Evolutionary conservation across 1,140 invertebrate species (phyloP).

Genomic region (Meloidogyne floridensis): DNA sequence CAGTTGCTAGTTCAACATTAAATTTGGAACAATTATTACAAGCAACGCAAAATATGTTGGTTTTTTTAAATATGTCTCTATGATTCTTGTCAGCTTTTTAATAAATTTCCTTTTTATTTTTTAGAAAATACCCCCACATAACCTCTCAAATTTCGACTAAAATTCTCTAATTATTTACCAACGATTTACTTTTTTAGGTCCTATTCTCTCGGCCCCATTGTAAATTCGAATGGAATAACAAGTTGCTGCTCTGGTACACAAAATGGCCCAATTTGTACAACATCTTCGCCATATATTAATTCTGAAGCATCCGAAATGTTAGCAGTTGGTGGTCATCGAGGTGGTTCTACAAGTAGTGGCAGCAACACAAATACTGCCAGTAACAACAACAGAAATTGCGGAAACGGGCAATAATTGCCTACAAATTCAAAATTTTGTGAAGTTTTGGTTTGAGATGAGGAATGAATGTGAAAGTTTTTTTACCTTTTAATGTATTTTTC

Average conservation of each 20-base stretch:
- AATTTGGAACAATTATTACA: constrained; percentile 27
- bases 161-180: background rate
- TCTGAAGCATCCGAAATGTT: constrained; percentile 23
- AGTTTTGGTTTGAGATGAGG: background rate
- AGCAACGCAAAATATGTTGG: constrained; percentile 29
- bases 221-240: constrained; percentile 4
- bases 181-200: constrained; percentile 10
- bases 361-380: background rate
- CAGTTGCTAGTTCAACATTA: constrained; percentile 27
- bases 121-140: background rate
- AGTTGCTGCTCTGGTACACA: background rate
- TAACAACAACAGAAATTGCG: background rate
- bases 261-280: constrained; percentile 11
- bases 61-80: too few relatives aligned
- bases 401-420: background rate
- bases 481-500: background rate
- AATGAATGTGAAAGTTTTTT: background rate
- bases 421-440: background rate
- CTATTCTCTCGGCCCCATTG: constrained; percentile 22
- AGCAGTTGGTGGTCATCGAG: constrained; percentile 27
- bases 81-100: too few relatives aligned
- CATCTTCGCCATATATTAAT: constrained; percentile 24
- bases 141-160: too few relatives aligned
- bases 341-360: background rate
- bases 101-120: background rate